phyloP scores from a whole-genome alignment of 2,888 invertebrate species.

The Nemotelus pantherinus region DNA sequence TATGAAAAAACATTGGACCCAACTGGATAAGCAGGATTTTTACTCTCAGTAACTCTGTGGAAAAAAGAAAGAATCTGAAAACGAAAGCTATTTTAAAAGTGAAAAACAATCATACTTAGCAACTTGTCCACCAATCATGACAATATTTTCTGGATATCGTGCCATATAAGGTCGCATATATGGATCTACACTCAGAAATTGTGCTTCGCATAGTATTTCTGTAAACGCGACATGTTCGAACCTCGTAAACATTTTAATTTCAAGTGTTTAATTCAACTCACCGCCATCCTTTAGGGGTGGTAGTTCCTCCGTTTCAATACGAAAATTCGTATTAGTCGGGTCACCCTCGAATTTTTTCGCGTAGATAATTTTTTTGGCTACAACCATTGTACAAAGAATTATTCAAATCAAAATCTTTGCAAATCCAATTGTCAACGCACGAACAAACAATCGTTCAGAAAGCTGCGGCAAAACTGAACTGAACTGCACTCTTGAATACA shows the following conservation, averaged over 20 bases:
- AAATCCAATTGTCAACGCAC: no score
- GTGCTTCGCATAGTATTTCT: conserved; percentile 75
- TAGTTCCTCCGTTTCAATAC: conserved; percentile 74
- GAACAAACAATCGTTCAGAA: no score
- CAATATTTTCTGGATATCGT: conserved; percentile 68
- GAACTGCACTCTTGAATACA: no score
- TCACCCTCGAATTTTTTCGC: conserved; percentile 73
- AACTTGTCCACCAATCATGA: conserved; percentile 78
- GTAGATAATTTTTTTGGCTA: conserved; percentile 72
- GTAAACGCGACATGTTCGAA: background rate
- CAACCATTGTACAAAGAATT: conserved; percentile 62
- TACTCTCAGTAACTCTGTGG: conserved; percentile 73
- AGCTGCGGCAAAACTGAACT: no score
- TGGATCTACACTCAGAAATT: conserved; percentile 77
- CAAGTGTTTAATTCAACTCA: conserved; percentile 58
- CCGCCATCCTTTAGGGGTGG: conserved; percentile 75
- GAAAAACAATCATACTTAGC: conserved; percentile 67
- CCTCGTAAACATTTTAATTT: no score
- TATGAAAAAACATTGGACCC: conserved; percentile 72
- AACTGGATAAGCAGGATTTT: conserved; percentile 71
- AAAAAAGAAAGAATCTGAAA: conserved; percentile 18
- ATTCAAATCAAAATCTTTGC: no score
- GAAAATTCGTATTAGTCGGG: conserved; percentile 73
- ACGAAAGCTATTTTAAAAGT: conserved; percentile 50
- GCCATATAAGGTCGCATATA: conserved; percentile 73